A percentile compares a stretch with the other conserved stretches of the same genome.
Evolutionary conservation across 2,113 vertebrate species (phyloP).

Genomic region (Columba janthina): DNA sequence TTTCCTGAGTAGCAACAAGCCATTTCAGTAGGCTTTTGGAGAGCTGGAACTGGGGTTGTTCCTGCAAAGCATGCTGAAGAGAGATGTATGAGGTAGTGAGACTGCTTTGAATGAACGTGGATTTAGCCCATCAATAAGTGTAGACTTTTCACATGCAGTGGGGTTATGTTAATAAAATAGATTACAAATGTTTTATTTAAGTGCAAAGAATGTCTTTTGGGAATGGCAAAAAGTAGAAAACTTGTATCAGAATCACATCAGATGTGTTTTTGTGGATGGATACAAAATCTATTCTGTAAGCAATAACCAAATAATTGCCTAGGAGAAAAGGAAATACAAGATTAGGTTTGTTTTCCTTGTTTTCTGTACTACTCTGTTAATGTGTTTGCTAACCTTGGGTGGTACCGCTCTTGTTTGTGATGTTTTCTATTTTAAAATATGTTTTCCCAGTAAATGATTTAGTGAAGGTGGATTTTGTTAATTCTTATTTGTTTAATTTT

Average conservation of each 20-base stretch:
- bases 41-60: neutral
- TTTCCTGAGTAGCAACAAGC: neutral
- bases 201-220: neutral
- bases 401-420: neutral
- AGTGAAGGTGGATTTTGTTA: neutral
- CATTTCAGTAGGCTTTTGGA: neutral
- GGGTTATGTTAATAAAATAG: neutral
- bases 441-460: neutral
- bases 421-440: neutral
- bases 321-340: neutral
- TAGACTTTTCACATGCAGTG: neutral
- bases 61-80: neutral
- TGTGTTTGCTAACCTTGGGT: neutral
- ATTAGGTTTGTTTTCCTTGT: neutral
- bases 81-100: rapidly evolving
- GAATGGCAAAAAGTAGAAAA: neutral
- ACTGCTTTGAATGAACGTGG: neutral
- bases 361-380: neutral
- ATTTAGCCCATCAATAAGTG: neutral
- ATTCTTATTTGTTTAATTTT: neutral
- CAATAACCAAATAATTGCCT: neutral
- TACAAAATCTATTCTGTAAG: neutral
- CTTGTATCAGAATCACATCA: neutral
- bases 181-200: neutral
- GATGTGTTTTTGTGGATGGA: neutral